A percentile compares a stretch with the other conserved stretches of the same genome.
phyloP scores from a whole-genome alignment of 2,113 vertebrate genomes.

The Capreolus pygargus region DNA sequence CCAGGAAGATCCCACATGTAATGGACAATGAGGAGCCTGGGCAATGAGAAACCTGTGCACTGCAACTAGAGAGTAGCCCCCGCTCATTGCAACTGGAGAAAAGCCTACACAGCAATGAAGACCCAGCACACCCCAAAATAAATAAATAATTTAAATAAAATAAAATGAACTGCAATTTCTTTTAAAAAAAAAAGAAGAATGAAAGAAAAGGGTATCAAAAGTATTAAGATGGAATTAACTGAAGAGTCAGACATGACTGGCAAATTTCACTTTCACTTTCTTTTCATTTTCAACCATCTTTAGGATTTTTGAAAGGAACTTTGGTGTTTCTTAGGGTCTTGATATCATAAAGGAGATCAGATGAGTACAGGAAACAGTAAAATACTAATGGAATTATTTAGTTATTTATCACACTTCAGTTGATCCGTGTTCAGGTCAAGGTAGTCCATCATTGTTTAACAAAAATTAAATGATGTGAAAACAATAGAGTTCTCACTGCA shows the following conservation, averaged over 20 bases:
- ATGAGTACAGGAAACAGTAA: background rate
- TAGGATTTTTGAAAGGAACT: background rate
- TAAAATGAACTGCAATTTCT: background rate
- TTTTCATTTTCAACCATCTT: background rate
- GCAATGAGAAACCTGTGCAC: no score
- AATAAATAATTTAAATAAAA: background rate
- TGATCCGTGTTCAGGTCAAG: background rate
- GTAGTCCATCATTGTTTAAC: background rate
- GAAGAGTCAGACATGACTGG: background rate
- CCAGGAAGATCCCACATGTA: no score
- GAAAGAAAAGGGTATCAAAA: background rate
- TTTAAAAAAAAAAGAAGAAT: background rate
- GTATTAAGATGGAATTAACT: background rate
- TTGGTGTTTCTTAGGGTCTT: background rate
- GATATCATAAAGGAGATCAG: background rate
- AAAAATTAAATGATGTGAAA: background rate
- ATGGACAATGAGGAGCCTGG: no score
- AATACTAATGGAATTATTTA: background rate
- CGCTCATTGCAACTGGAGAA: no score
- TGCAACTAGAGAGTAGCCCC: no score
- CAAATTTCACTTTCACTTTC: background rate
- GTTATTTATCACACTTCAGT: background rate
- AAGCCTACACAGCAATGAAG: no score
- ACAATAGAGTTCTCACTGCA: background rate
- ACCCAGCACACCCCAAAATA: background rate